Base-by-base conservation (phyloP, 2,113 vertebrate genomes). In the Athene noctua region DNA sequence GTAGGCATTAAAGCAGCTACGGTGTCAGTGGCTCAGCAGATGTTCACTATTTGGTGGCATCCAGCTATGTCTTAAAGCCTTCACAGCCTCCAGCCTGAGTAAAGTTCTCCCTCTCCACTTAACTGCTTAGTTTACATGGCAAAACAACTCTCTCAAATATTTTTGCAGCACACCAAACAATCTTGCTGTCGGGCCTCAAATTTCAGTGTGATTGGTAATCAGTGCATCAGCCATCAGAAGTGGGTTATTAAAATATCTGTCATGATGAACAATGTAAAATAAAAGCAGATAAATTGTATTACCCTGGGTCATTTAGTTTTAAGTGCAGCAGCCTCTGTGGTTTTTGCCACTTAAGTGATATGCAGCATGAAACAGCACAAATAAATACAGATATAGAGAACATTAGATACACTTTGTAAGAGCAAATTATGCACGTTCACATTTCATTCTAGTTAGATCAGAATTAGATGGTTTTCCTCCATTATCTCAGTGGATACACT, bases 401-500 rank as follows among this genome's bases (percentile, higher is more conserved):
- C 79, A 94, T 95, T 89, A 95, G 93, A 94, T 67, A 94, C 68
- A 94, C 91, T 95, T 94, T 73, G 91, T 91, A 92, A 83, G 93
- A 93, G 72, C 73, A 86, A 92, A 94, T 92, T 90, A 94, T 46
- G 46, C 90, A 96, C 44, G 1, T 97, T 97, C 92, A 92, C 84
- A 96, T 96, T 97, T 96, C 78, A 87, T 96, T 96, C 93, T 77
- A 81, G 81, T 90, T 95, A 95, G 86, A 95, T 92, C 62, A 95
- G 97, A 97, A 97, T 95, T 93, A 97, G 93, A 91, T 87, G 71
- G 42, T 97, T 97, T 88, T 92, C 85, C 83, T 95, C 94, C 93
- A 95, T 97, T 98, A 97, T 97, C 96, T 96, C 96, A 93, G 88
- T 80, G 47, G 88, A 86, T 94, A 91, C 65, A 59, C 81, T 97